A percentile compares a stretch with the other conserved stretches of the same genome.
These are phyloP conservation scores for Acrocera orbiculus DNA, from an alignment of 2,888 invertebrate genomes.

Conservation along the genomic window DNA sequence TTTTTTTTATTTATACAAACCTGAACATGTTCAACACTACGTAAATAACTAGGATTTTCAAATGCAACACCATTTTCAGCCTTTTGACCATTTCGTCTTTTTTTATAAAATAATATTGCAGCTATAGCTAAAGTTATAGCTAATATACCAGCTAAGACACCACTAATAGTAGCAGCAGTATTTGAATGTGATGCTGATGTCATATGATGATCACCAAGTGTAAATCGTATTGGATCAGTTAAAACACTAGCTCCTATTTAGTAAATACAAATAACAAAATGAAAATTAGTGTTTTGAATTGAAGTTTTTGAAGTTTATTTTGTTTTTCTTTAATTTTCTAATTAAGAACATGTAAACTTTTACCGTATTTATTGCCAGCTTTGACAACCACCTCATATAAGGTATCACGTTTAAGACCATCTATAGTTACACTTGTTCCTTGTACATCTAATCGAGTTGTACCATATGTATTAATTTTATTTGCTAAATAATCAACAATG, in stretches of 20 bases:
- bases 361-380: slow-evolving; percentile 58
- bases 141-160: slow-evolving; percentile 28
- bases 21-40: slow-evolving; percentile 59
- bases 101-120: slow-evolving; percentile 28
- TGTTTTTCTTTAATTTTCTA: too few relatives aligned
- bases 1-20: slow-evolving; percentile 29
- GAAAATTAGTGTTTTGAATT: too few relatives aligned
- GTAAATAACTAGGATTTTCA: slow-evolving; percentile 67
- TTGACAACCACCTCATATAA: slow-evolving; percentile 67
- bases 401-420: slow-evolving; percentile 52
- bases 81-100: slow-evolving; percentile 23
- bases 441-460: slow-evolving; percentile 55
- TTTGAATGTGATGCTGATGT: slow-evolving; percentile 42
- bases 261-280: not conserved
- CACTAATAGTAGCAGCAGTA: slow-evolving; percentile 29
- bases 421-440: slow-evolving; percentile 48
- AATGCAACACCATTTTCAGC: slow-evolving; percentile 55
- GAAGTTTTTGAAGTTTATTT: too few relatives aligned
- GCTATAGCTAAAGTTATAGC: slow-evolving; percentile 27
- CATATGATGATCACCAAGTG: slow-evolving; percentile 53
- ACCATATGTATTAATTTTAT: slow-evolving; percentile 28
- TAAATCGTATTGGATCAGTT: slow-evolving; percentile 55
- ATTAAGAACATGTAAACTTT: not conserved
- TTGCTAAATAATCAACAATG: slow-evolving; percentile 8
- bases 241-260: slow-evolving; percentile 50